Percentiles rank a stretch among this genome's conserved stretches.
phyloP scores from a whole-genome alignment of 2,797 vertebrate species.

The Parauchenoglanis punctatus region DNA sequence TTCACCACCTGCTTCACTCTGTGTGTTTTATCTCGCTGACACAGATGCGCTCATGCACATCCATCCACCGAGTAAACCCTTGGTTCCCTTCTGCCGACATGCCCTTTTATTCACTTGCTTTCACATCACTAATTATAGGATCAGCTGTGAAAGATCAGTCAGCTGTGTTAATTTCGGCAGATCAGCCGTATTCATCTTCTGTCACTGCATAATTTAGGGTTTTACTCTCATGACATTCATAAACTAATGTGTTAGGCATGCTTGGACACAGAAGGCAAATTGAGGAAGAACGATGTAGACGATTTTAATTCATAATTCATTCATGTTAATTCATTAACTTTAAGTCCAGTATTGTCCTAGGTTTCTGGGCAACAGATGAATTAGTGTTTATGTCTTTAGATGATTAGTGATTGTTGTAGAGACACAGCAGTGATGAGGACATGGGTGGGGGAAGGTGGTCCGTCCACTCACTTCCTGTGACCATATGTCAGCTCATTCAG shows the following conservation, averaged over 20 bases:
- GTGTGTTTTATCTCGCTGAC: conserved; percentile 12
- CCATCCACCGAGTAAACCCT: conserved; percentile 7
- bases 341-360: not conserved
- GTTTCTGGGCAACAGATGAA: not conserved
- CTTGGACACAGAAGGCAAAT: not conserved
- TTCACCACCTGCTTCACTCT: conserved; percentile 49
- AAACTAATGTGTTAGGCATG: not conserved
- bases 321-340: not conserved
- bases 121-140: conserved; percentile 32
- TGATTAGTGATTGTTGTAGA: not conserved
- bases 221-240: not conserved
- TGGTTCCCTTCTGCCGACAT: conserved; percentile 11
- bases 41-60: conserved; percentile 30
- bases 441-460: not conserved
- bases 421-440: not conserved
- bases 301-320: conserved; percentile 3
- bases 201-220: not conserved
- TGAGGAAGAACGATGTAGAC: not conserved
- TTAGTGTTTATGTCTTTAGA: not conserved
- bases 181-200: not conserved
- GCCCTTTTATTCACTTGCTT: not conserved
- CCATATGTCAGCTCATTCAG: not conserved
- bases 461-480: not conserved
- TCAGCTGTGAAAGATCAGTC: conserved; percentile 23
- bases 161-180: not conserved